Percentiles rank a stretch among this genome's conserved stretches.
These are phyloP conservation scores for Tor tambroides DNA, from an alignment of 2,113 vertebrate species.

Conservation along the genomic window DNA sequence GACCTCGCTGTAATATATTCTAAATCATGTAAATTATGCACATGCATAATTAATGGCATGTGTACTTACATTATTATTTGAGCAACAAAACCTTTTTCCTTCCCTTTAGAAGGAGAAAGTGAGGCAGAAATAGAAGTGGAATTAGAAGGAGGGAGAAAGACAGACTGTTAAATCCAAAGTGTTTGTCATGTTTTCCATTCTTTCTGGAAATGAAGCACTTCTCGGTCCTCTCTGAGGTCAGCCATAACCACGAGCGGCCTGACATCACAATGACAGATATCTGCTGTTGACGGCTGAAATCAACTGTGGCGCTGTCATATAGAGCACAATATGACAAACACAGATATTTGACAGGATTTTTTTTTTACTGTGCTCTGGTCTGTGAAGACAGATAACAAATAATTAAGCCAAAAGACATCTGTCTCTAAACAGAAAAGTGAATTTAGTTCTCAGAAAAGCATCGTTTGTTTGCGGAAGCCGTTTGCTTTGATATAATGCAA, in stretches of 20 bases:
- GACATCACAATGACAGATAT: neutral
- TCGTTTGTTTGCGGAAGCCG: neutral
- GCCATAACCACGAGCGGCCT: neutral
- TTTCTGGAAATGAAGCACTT: conserved; percentile 12
- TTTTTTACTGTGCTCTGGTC: neutral
- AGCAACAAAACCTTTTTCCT: conserved; percentile 25
- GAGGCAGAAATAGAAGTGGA: neutral
- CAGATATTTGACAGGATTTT: neutral
- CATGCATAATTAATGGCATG: conserved; percentile 43
- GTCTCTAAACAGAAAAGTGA: neutral
- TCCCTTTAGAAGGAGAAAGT: neutral
- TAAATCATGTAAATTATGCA: conserved; percentile 52
- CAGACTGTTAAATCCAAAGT: neutral
- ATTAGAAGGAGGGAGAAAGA: conserved; percentile 2
- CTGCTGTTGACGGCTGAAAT: neutral
- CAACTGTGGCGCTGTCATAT: neutral
- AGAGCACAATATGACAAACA: neutral
- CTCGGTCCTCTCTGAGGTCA: conserved; percentile 15
- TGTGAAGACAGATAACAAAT: neutral
- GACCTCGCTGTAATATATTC: conserved; percentile 22
- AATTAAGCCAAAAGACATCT: neutral
- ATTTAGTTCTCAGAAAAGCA: neutral
- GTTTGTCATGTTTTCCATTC: conserved; percentile 21
- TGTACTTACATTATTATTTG: conserved; percentile 31
- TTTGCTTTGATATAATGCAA: neutral